Evolutionary conservation across 2,113 vertebrate genomes (phyloP).

Genomic region (Crotophaga sulcirostris): DNA sequence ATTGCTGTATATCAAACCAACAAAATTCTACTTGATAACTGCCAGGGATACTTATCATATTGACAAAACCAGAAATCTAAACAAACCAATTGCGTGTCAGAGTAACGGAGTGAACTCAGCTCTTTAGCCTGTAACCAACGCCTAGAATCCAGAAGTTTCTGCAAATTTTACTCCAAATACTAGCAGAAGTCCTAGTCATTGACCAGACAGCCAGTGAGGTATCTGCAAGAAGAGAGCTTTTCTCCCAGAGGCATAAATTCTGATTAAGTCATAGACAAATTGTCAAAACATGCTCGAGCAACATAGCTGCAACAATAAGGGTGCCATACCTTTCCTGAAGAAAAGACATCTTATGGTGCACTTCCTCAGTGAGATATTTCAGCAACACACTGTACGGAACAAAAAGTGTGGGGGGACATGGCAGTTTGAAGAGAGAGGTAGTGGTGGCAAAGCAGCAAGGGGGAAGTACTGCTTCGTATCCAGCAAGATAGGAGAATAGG

Average conservation of each 20-base stretch:
- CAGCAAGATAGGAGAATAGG: neutral
- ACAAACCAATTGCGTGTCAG: neutral
- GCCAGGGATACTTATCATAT: neutral
- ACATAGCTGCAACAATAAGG: neutral
- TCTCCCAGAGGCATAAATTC: neutral
- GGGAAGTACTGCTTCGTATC: neutral
- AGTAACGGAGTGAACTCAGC: rapidly evolving
- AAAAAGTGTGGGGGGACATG: neutral
- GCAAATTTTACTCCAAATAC: neutral
- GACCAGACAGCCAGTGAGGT: neutral
- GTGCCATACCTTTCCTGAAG: neutral
- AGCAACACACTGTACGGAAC: neutral
- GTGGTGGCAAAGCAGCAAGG: neutral
- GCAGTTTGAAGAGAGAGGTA: neutral
- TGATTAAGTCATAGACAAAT: neutral
- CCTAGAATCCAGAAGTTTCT: neutral
- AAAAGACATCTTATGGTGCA: neutral
- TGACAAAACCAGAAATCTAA: neutral
- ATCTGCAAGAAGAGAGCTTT: neutral
- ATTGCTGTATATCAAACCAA: neutral
- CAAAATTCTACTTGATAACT: neutral
- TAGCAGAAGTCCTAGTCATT: neutral
- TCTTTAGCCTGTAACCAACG: neutral
- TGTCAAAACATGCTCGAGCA: neutral
- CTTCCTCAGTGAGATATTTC: neutral